Evolutionary conservation across 2,797 vertebrate species (phyloP).

Genomic region (Prionace glauca): DNA sequence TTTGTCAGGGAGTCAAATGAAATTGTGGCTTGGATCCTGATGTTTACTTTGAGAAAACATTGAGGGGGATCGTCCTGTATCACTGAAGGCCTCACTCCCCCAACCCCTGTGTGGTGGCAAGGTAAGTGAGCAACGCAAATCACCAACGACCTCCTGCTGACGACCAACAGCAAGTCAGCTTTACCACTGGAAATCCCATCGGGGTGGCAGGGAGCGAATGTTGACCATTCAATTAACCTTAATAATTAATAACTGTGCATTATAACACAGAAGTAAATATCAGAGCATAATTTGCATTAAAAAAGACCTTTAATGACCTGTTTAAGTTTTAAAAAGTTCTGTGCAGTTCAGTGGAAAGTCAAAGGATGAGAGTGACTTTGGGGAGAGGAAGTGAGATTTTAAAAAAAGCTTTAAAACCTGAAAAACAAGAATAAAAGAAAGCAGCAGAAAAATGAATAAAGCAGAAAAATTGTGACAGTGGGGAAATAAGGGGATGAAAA

Average conservation of each 20-base stretch:
- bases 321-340: not conserved
- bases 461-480: not conserved
- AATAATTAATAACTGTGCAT: not conserved
- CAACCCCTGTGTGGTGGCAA: too few species aligned
- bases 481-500: not conserved
- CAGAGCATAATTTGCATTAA: not conserved
- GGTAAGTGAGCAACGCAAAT: too few species aligned
- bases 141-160: too few species aligned
- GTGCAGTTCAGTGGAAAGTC: not conserved
- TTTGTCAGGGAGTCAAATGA: not conserved
- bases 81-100: too few species aligned
- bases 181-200: too few species aligned
- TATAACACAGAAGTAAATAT: not conserved
- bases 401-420: not conserved
- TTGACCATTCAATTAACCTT: not conserved
- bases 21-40: not conserved
- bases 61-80: too few species aligned
- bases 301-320: too few species aligned
- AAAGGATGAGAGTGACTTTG: not conserved
- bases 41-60: not conserved
- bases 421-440: not conserved
- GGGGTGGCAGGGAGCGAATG: too few species aligned
- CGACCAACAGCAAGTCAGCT: too few species aligned
- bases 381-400: not conserved
- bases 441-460: not conserved